Conservation (phyloP, 2,888 invertebrate species). For the Xestia sexstrigata region DNA sequence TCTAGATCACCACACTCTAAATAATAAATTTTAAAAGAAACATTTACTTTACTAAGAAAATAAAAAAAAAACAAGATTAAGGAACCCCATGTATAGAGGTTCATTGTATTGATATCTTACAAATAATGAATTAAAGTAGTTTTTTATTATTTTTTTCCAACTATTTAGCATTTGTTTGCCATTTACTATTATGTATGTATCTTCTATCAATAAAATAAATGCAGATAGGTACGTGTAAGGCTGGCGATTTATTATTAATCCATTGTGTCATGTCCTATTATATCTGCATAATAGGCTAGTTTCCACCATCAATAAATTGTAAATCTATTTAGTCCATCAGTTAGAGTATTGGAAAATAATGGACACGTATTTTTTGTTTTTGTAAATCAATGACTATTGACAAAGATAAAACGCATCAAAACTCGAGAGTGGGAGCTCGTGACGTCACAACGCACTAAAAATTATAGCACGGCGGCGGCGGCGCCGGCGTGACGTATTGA, state of each 20-base stretch:
- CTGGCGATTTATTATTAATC: slow-evolving; percentile 12
- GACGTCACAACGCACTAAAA: too few relatives aligned
- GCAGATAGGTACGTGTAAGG: not conserved
- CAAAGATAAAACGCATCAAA: too few relatives aligned
- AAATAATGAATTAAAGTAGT: not conserved
- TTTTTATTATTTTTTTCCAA: not conserved
- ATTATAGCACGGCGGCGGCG: too few relatives aligned
- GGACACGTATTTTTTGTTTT: too few relatives aligned
- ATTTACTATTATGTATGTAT: not conserved
- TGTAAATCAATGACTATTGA: too few relatives aligned
- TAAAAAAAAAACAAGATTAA: not conserved
- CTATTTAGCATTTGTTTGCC: not conserved
- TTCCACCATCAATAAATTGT: too few relatives aligned
- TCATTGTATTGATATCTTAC: not conserved
- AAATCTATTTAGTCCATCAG: too few relatives aligned
- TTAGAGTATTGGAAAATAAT: too few relatives aligned
- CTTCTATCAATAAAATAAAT: not conserved
- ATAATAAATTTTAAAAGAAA: not conserved
- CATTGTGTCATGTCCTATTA: slow-evolving; percentile 31
- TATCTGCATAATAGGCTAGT: slow-evolving; percentile 16
- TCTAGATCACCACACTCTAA: not conserved
- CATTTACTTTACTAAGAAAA: not conserved
- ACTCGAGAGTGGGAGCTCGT: too few relatives aligned
- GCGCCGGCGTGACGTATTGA: too few relatives aligned
- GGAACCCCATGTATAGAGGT: not conserved